These are phyloP conservation scores for Ormyrus nitidulus DNA, from an alignment of 2,888 invertebrate species.

Conservation along the genomic window DNA sequence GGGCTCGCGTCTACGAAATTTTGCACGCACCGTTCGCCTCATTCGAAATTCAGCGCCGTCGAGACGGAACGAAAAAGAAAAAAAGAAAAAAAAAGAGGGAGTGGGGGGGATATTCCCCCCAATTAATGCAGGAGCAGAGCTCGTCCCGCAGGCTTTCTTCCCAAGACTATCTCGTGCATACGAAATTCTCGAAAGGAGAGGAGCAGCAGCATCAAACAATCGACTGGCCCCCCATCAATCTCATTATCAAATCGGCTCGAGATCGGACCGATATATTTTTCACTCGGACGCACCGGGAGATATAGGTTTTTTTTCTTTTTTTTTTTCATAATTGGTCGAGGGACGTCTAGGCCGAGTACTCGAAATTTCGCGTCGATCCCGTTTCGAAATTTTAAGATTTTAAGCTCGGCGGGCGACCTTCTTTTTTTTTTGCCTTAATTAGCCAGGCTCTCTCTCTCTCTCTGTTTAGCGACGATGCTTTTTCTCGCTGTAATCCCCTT, in stretches of 20 bases:
- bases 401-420: background rate
- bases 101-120: conserved; percentile 6
- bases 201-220: conserved; percentile 30
- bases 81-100: no score
- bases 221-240: conserved; percentile 46
- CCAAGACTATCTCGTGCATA: conserved; percentile 13
- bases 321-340: conserved; percentile 37
- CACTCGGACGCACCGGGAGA: background rate
- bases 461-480: background rate
- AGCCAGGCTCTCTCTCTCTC: background rate
- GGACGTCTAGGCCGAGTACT: background rate
- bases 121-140: conserved; percentile 39
- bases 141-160: background rate
- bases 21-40: background rate
- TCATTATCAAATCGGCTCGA: conserved; percentile 50
- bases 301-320: background rate
- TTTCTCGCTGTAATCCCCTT: no score
- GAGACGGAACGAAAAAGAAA: no score
- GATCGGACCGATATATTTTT: conserved; percentile 37
- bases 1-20: background rate
- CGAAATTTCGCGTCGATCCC: background rate
- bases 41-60: conserved; percentile 4
- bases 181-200: conserved; percentile 20
- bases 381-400: no score
- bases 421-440: conserved; percentile 3